Evolutionary conservation across 2,797 vertebrate genomes (phyloP).

Genomic region (Lagocephalus sceleratus): DNA sequence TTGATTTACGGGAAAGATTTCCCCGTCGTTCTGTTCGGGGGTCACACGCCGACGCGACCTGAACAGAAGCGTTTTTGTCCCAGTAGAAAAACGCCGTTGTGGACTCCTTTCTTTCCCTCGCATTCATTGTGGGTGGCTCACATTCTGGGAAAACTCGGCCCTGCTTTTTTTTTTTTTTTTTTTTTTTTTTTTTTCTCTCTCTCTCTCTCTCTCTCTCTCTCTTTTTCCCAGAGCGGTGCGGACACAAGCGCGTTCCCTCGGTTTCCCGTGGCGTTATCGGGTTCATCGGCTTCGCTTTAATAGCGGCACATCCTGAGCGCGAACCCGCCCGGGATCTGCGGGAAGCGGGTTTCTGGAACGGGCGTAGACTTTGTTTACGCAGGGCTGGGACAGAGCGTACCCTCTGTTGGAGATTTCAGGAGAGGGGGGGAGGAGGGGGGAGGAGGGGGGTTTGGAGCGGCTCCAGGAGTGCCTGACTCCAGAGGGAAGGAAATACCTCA

Average conservation of each 20-base stretch:
- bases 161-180: too few relatives aligned
- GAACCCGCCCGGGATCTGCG: neutral
- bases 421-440: constrained; percentile 30
- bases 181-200: too few relatives aligned
- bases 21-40: constrained; percentile 6
- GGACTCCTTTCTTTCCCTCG: constrained; percentile 44
- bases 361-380: constrained; percentile 60
- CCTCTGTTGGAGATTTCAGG: constrained; percentile 33
- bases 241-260: constrained; percentile 27
- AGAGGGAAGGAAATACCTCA: constrained; percentile 60
- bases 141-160: constrained; percentile 53
- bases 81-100: constrained; percentile 46
- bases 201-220: too few relatives aligned
- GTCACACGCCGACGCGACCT: constrained; percentile 3
- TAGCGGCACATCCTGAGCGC: constrained; percentile 1
- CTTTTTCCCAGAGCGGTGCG: constrained; percentile 15
- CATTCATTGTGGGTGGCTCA: constrained; percentile 54
- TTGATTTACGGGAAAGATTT: constrained; percentile 48
- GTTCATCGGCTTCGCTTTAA: constrained; percentile 19
- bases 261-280: constrained; percentile 6
- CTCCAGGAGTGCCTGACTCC: constrained; percentile 50
- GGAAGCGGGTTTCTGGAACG: constrained; percentile 36
- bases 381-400: constrained; percentile 55
- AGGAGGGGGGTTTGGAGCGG: constrained; percentile 48
- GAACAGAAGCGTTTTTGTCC: constrained; percentile 57